Conservation (phyloP, 1,140 invertebrate genomes). For the Apis mellifera region Amel_HAv3.1 CM009932.2:15496001-15496500, state of each 20-base stretch:
- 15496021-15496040: constrained; percentile 16
- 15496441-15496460: no score
- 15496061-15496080: constrained; percentile 49
- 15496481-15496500: background rate
- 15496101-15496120: constrained; percentile 39
- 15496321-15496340: background rate
- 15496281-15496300: no score
- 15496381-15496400: background rate
- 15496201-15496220: constrained; percentile 62
- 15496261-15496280: background rate
- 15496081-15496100: constrained; percentile 47
- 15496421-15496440: background rate
- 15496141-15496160: constrained; percentile 43
- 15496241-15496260: background rate
- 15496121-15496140: constrained; percentile 48
- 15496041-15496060: constrained; percentile 48
- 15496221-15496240: constrained; percentile 55
- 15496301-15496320: no score
- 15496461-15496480: no score
- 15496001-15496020: no score
- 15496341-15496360: background rate
- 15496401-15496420: background rate
- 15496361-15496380: no score
- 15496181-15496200: constrained; percentile 58
- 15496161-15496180: constrained; percentile 60